Conservation (phyloP, 2,888 invertebrate species). For the Drosophila birchii region DNA sequence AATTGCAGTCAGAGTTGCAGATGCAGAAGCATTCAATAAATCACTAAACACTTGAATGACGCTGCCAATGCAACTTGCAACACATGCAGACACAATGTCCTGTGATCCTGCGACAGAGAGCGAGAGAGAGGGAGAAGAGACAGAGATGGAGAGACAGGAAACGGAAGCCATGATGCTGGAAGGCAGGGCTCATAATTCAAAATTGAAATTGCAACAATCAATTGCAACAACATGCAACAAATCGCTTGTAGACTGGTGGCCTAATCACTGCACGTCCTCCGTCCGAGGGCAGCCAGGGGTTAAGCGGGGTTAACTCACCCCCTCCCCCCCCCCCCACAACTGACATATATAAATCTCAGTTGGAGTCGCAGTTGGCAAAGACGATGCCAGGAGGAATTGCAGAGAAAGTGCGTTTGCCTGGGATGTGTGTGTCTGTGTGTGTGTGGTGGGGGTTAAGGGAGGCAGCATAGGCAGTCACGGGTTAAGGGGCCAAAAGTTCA, state of each 20-base stretch:
- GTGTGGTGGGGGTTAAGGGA: conserved; percentile 6
- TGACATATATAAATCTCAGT: conserved; percentile 71
- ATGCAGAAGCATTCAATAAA: conserved; percentile 78
- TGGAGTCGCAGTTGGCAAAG: conserved; percentile 47
- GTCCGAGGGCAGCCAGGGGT: conserved; percentile 2
- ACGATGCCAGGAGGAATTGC: conserved; percentile 20
- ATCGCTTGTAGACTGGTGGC: conserved; percentile 72
- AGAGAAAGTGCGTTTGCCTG: conserved; percentile 4
- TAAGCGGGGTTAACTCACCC: not conserved
- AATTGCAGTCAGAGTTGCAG: conserved; percentile 7
- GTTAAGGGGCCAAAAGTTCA: conserved; percentile 36
- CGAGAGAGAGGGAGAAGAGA: not conserved
- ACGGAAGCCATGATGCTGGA: conserved; percentile 49
- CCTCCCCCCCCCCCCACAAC: not conserved
- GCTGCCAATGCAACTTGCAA: conserved; percentile 79
- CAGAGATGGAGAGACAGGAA: conserved; percentile 9
- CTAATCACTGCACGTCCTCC: conserved; percentile 75
- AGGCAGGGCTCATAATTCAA: conserved; percentile 80
- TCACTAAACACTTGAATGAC: conserved; percentile 81
- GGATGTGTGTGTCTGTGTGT: not conserved
- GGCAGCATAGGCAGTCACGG: conserved; percentile 1
- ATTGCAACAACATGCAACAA: conserved; percentile 82
- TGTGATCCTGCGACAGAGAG: not conserved
- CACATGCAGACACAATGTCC: conserved; percentile 57
- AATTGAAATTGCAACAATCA: conserved; percentile 83